Base-by-base conservation (phyloP, 2,797 vertebrate species). In the Cephalopachus bancanus region DNA sequence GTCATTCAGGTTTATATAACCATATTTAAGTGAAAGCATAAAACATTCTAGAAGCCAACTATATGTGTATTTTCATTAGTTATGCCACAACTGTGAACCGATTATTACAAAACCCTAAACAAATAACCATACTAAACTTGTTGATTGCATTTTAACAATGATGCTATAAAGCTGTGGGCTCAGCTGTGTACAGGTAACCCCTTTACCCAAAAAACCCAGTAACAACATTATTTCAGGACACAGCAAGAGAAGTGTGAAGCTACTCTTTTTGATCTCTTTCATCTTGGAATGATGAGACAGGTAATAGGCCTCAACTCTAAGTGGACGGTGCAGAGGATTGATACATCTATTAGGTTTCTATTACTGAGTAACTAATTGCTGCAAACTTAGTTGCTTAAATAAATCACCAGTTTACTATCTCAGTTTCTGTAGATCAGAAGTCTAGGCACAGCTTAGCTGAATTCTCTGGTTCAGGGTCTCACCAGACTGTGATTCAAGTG, bases 31-130 rank as follows among this genome's bases (percentile, higher is more conserved):
- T 62, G 28, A 97, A 89, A 89, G 26, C 16, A 89, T 76, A 83
- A 92, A 84, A 79, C 26, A 65, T 67, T 75, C 62, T 71, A 90
- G 89, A 96, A 94, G 57, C 60, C 79, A 93, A 89, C 78, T 75
- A 93, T 83, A 96, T 83, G 80, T 92, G 26, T 37, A 49, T 93
- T 89, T 86, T 65, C 51, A 95, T 57, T 93, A 89, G 22, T 93
- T 55, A 59, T 89, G 26, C 6, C 22, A 78, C 28, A 89, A 55
- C 14, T 57, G 30, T 75, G 53, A 80, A 74, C 53, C 19, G 17
- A 95, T 67, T 59, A 53, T 71, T 55, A 44, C 22, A 83, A 87
- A 89, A 96, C 90, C 26, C 28, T 83, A 74, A 96, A 60, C 85
- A 92, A 83, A 83, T 26, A 84, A 79, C 67, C 30, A 7, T 92